A percentile compares a stretch with the other conserved stretches of the same genome.
These are phyloP conservation scores for Drosophila diplacantha DNA, from an alignment of 2,888 invertebrate genomes.

Conservation along the genomic window DNA sequence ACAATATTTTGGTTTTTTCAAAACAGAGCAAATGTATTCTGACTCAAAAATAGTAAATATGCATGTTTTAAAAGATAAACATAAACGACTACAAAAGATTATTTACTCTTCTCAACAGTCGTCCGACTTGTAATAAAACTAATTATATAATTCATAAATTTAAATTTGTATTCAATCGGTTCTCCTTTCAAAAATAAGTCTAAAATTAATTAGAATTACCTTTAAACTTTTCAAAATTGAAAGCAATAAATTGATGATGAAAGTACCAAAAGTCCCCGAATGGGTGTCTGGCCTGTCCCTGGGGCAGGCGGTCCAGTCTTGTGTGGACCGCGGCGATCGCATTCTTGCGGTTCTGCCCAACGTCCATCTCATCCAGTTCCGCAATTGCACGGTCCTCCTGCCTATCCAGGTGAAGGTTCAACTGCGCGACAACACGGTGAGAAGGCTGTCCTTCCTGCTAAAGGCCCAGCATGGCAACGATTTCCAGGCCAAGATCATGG, in stretches of 20 bases:
- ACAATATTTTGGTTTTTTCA: background rate
- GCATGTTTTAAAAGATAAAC: too few relatives aligned
- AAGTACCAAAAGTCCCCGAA: constrained; percentile 23
- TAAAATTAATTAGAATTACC: background rate
- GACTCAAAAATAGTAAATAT: too few relatives aligned
- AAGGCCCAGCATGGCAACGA: constrained; percentile 54
- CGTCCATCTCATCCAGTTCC: constrained; percentile 29
- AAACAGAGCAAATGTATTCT: too few relatives aligned
- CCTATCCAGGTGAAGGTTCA: constrained; percentile 33
- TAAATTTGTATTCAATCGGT: background rate
- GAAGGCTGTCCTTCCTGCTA: constrained; percentile 35
- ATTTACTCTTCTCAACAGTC: background rate
- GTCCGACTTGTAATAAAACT: too few relatives aligned
- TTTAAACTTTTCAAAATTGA: background rate
- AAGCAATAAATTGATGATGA: constrained; percentile 13
- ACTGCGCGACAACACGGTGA: constrained; percentile 6
- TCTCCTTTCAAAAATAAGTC: background rate
- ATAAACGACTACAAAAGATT: too few relatives aligned
- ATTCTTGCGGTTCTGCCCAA: constrained; percentile 27
- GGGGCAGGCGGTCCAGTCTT: constrained; percentile 24
- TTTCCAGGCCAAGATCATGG: constrained; percentile 50
- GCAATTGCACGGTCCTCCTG: constrained; percentile 38
- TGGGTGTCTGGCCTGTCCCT: constrained; percentile 35
- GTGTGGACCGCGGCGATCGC: background rate
- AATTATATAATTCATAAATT: background rate